Evolutionary conservation across 2,888 invertebrate species (phyloP), one percentile per base, ranked within the genome.

Genomic region (Acronicta aceris): DNA sequence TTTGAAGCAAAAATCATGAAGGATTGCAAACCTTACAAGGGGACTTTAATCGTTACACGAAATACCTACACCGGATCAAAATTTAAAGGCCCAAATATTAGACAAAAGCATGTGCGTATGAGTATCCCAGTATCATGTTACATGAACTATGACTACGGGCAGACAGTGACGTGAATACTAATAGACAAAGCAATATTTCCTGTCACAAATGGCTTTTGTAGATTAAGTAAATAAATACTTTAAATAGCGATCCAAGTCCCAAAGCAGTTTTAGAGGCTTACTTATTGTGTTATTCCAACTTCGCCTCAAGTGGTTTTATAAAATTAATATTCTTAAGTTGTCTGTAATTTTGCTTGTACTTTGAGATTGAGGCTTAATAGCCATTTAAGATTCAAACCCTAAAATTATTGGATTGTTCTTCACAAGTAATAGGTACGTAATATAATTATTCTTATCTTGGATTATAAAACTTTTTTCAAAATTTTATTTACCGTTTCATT

Each of bases 71-170:
- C 33, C 36, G 7, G 25, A 69, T n/a, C n/a, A n/a, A 36, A 8
- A 38, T 41, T 51, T 49, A 58, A 64, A 49, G 43, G 70, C 33
- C 3, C 21, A 58, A 58, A 65, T 21, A 42, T 49, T 12, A 43
- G 30, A 25, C 33, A 10, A 41, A 17, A 21, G 15, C 33, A 33
- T 16, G 42, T 27, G 17, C 38, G 25, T 52, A 52, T 41, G 36
- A 36, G 57, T 45, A 25, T 25, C 2, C n/a, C 36, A 47, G 46
- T 71, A 53, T 50, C 68, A 50, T 59, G 71, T 59, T 59, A 21
- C 59, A 65, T 68, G 42, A 71, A 71, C 17, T 40, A 71, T 52
- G 49, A 46, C 49, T 30, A 48, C 21, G 50, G 42, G 50, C 42
- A 65, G 40, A 33, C 33, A 17, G 38, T 15, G 38, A 53, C 41